Evolutionary conservation across 1,140 invertebrate species (phyloP), one percentile per base, ranked within the genome.

Genomic region (Drosophila parvula): DNA sequence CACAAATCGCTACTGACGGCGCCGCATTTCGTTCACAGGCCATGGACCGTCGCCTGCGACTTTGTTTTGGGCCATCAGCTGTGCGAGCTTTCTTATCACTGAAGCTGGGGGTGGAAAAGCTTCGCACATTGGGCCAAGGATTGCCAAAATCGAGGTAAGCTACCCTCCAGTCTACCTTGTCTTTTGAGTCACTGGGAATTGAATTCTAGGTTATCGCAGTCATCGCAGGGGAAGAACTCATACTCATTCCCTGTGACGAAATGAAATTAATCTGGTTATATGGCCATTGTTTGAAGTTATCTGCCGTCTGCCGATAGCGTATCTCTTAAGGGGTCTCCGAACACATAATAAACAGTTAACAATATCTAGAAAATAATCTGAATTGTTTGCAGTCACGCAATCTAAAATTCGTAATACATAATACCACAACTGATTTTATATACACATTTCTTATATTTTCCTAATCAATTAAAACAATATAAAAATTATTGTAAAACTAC

Each of bases 81-180:
- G 84, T 53, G 58, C 34, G 34, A 89, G 84, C 84, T 89, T 89
- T 90, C 84, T 89, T 89, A 89, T 89, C 84, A 89, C 43, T 18
- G 44, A 44, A 30, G 34, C 68, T 78, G 62, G 67, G 80, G 84
- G 84, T 89, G 70, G 70, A 64, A 83, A 89, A 89, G 84, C 84
- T 88, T n/a, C 5, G 44, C 41, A 90, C 84, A 84, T 45, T 89
- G 84, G 44, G 11, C 4, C 45, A 45, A 55, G 38, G 28, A 12
- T 12, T 32, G 38, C 0, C 34, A 6, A 18, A 43, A 4, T 16
- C 2, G n/a, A 0, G 18, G 9, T 1, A 6, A 44, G 18, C 32
- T 55, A 64, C 28, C 22, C 5, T n/a, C 4, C 14, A 38, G 40
- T 64, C 14, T 48, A 18, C 27, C 2, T 34, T 22, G 8, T 1